Percentiles rank a stretch among this genome's conserved stretches.
Conservation (phyloP, 2,888 invertebrate species). For the Siphlonurus alternatus region DNA sequence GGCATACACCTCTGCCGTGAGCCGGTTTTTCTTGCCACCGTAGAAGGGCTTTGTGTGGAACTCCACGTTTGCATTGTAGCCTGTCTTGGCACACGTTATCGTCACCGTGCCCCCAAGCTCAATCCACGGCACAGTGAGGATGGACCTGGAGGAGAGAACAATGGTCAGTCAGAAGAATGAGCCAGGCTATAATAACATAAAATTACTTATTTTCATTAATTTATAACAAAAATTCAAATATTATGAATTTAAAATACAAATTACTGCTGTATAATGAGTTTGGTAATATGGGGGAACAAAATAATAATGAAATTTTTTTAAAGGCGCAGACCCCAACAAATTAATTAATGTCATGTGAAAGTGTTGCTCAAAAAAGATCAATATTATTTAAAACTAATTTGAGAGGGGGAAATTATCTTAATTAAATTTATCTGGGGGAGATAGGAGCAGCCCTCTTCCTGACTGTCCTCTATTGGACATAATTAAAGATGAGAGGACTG, state of each 20-base stretch:
- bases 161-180: constrained; percentile 12
- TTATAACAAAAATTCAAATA: not conserved
- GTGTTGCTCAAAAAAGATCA: too few relatives aligned
- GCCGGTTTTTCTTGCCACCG: constrained; percentile 84
- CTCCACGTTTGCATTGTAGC: constrained; percentile 81
- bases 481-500: constrained; percentile 12
- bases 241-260: not conserved
- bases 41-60: constrained; percentile 97
- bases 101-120: constrained; percentile 88
- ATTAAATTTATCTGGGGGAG: too few relatives aligned
- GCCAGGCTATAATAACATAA: constrained; percentile 4
- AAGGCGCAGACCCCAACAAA: too few relatives aligned
- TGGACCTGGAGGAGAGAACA: constrained; percentile 49
- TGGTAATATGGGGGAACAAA: too few relatives aligned
- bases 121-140: constrained; percentile 96
- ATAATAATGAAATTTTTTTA: too few relatives aligned
- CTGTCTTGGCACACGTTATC: constrained; percentile 84
- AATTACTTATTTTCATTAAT: not conserved
- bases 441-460: too few relatives aligned
- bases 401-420: too few relatives aligned
- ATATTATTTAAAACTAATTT: too few relatives aligned
- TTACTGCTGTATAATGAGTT: too few relatives aligned
- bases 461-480: too few relatives aligned
- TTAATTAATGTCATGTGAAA: too few relatives aligned
- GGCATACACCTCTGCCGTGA: constrained; percentile 64